Percentiles rank a stretch among this genome's conserved stretches.
phyloP scores from a whole-genome alignment of 2,113 vertebrate species.

The Passer domesticus region DNA sequence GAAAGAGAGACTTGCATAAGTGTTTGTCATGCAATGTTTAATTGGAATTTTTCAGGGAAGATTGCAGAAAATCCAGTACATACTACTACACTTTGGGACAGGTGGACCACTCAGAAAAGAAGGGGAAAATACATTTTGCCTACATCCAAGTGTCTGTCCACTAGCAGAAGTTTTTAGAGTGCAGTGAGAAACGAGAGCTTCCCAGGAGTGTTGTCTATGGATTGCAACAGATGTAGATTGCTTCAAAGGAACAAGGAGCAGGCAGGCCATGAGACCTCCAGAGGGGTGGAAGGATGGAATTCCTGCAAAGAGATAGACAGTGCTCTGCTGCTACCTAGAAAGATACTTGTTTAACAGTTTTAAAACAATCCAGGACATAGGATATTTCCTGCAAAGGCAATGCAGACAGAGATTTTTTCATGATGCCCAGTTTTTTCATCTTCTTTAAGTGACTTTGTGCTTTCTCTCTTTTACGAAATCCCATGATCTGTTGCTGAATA shows the following conservation, averaged over 20 bases:
- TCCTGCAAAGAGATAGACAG: neutral
- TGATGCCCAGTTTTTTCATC: neutral
- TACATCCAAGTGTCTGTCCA: neutral
- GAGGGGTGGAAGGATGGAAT: neutral
- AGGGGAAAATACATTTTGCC: neutral
- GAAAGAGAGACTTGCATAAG: neutral
- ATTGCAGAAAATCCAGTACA: neutral
- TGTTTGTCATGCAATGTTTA: neutral
- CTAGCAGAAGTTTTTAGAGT: neutral
- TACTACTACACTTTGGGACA: neutral
- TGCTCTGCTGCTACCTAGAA: neutral
- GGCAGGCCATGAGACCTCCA: fast-evolving
- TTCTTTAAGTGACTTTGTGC: neutral
- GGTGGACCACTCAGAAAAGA: neutral
- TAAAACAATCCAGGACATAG: neutral
- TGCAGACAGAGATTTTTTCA: neutral
- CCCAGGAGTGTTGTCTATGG: too few relatives aligned
- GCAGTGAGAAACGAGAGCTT: neutral
- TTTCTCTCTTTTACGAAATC: neutral
- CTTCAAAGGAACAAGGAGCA: neutral
- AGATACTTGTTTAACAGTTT: neutral
- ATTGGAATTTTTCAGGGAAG: neutral
- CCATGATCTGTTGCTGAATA: neutral
- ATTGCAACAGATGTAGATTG: neutral
- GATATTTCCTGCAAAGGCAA: neutral